Percentiles rank a stretch among this genome's conserved stretches.
phyloP scores from a whole-genome alignment of 2,888 invertebrate species.

The Macropis europaea region DNA sequence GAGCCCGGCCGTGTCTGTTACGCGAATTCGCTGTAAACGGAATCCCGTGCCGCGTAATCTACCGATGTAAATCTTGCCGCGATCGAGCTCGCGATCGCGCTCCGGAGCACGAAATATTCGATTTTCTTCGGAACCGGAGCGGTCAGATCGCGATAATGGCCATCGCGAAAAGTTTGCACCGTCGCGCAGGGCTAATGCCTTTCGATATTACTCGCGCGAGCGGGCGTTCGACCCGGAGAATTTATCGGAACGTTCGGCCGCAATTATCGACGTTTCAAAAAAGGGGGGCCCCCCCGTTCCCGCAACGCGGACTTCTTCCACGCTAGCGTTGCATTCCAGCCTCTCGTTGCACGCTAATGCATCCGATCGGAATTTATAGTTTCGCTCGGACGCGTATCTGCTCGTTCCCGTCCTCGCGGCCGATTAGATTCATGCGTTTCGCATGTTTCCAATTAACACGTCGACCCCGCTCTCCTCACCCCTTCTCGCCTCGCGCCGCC shows the following conservation, averaged over 20 bases:
- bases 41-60: conserved; percentile 11
- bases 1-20: not conserved
- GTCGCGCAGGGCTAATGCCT: conserved; percentile 12
- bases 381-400: conserved; percentile 61
- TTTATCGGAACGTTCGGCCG: conserved; percentile 11
- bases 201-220: conserved; percentile 11
- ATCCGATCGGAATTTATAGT: conserved; percentile 72
- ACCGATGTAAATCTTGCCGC: conserved; percentile 6
- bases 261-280: conserved; percentile 32
- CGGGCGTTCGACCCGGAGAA: conserved; percentile 18
- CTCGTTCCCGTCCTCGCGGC: conserved; percentile 52
- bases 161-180: not conserved
- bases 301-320: conserved; percentile 21
- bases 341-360: conserved; percentile 62
- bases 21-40: conserved; percentile 9
- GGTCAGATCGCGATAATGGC: not conserved
- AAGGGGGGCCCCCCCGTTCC: too few relatives aligned
- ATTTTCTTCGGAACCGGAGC: not conserved
- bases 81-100: not conserved
- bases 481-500: not conserved
- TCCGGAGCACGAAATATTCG: too few relatives aligned
- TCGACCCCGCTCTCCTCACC: conserved; percentile 31
- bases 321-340: conserved; percentile 35
- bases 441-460: conserved; percentile 71
- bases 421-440: conserved; percentile 71